Conservation (phyloP, 1,140 invertebrate genomes). For the Gonatopus flavifemur region DNA sequence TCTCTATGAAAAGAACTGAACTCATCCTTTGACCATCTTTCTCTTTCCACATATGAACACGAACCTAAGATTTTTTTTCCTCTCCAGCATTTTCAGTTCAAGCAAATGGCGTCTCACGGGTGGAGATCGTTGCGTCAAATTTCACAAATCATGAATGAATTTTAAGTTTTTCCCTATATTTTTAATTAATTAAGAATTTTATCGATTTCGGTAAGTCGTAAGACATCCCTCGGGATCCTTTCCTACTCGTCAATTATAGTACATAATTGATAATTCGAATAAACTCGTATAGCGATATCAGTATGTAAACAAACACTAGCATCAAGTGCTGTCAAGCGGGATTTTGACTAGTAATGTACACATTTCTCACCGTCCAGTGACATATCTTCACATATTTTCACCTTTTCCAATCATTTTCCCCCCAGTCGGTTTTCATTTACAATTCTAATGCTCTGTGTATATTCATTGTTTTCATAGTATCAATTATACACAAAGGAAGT, state of each 20-base stretch:
- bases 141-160: conserved; percentile 58
- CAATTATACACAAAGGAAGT: too few relatives aligned
- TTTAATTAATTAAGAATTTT: conserved; percentile 32
- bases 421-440: too few relatives aligned
- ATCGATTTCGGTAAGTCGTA: conserved; percentile 41
- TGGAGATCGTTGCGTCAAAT: conserved; percentile 56
- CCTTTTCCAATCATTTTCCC: not conserved
- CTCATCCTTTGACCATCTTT: too few relatives aligned
- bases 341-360: not conserved
- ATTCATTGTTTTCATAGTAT: not conserved
- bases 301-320: conserved; percentile 57
- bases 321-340: conserved; percentile 22
- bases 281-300: conserved; percentile 6
- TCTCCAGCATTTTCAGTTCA: conserved; percentile 25
- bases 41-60: too few relatives aligned
- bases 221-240: too few relatives aligned
- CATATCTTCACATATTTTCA: not conserved
- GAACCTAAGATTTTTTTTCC: too few relatives aligned
- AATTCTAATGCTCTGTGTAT: too few relatives aligned
- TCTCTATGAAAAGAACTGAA: too few relatives aligned
- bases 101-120: conserved; percentile 58
- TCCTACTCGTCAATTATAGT: conserved; percentile 4
- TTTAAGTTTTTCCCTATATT: conserved; percentile 42
- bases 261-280: conserved; percentile 5
- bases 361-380: too few relatives aligned